Conservation (phyloP, 2,888 invertebrate genomes). For the Argyra leucocephala region DNA sequence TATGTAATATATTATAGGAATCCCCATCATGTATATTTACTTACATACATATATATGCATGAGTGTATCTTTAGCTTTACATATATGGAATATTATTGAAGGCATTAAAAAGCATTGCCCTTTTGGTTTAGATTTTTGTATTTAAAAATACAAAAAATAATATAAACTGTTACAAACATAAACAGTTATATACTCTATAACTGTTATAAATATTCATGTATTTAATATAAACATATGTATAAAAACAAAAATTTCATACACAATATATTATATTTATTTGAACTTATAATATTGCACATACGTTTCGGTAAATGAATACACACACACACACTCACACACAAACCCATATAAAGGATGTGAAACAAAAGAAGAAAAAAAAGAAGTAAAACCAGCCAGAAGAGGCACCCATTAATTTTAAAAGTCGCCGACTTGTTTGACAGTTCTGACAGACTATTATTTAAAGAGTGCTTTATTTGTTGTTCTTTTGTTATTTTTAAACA, state of each 20-base stretch:
- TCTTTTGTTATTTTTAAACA: not conserved
- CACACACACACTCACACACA: no score
- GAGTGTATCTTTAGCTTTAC: no score
- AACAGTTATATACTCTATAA: not conserved
- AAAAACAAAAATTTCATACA: not conserved
- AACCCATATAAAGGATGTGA: no score
- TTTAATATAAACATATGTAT: not conserved
- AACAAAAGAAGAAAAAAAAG: not conserved
- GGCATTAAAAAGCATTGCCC: not conserved
- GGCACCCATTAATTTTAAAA: conserved; percentile 41
- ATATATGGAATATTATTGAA: no score
- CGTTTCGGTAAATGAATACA: no score
- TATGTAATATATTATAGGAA: not conserved
- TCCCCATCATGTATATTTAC: not conserved
- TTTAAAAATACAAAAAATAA: not conserved
- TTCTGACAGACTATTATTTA: conserved; percentile 46
- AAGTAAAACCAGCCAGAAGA: conserved; percentile 26
- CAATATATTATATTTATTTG: not conserved
- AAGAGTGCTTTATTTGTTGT: conserved; percentile 27
- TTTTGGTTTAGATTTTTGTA: not conserved
- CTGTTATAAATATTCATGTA: not conserved
- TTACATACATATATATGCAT: not conserved
- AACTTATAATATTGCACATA: not conserved
- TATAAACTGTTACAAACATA: not conserved
- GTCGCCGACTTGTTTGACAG: conserved; percentile 45